phyloP scores from a whole-genome alignment of 2,888 invertebrate genomes.

The Morpho achilles region DNA sequence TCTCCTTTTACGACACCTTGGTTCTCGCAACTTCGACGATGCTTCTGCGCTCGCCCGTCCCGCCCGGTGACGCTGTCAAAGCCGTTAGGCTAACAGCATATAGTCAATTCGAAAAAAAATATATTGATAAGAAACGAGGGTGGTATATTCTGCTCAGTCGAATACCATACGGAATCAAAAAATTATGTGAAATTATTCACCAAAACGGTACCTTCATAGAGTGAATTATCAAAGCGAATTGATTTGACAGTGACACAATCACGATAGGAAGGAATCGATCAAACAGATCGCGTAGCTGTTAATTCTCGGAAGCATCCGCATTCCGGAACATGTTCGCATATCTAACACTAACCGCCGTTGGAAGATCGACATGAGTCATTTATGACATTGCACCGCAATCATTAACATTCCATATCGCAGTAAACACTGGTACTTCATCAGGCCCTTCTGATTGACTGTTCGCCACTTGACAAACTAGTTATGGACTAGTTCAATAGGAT shows the following conservation, averaged over 20 bases:
- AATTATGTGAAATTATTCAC: neutral
- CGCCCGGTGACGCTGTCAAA: too few species aligned
- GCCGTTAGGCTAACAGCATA: too few species aligned
- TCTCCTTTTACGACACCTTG: too few species aligned
- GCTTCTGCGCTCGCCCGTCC: too few species aligned
- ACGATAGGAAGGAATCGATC: conserved; percentile 35
- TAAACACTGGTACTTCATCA: conserved; percentile 50
- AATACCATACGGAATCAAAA: too few species aligned
- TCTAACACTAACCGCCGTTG: conserved; percentile 42
- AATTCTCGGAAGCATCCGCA: conserved; percentile 67
- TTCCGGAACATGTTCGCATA: conserved; percentile 69
- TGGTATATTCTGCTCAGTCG: too few species aligned
- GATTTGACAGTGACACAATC: conserved; percentile 34
- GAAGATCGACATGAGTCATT: conserved; percentile 56
- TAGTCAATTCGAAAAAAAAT: too few species aligned
- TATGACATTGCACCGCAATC: conserved; percentile 63
- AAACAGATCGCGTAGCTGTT: conserved; percentile 46
- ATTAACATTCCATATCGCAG: conserved; percentile 57
- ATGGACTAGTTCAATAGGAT: conserved; percentile 39
- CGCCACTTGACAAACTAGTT: conserved; percentile 43
- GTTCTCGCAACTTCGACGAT: too few species aligned
- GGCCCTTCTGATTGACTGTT: conserved; percentile 38
- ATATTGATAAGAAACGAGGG: too few species aligned
- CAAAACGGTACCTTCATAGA: conserved; percentile 8
- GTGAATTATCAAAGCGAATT: conserved; percentile 26